A percentile compares a stretch with the other conserved stretches of the same genome.
Evolutionary conservation across 2,888 invertebrate species (phyloP).

Genomic region (Saturnia japonica): DNA sequence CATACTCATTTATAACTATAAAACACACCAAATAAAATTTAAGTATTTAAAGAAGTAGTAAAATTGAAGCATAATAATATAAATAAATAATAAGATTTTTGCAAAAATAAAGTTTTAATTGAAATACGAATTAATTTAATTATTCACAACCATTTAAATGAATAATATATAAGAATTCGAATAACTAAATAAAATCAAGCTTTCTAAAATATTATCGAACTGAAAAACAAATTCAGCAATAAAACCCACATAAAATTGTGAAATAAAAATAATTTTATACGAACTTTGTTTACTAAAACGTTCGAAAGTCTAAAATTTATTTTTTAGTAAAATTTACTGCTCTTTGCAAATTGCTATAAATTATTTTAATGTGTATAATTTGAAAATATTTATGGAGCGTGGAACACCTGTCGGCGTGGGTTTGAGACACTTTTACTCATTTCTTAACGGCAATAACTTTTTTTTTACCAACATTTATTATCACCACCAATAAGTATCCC

Average conservation of each 20-base stretch:
- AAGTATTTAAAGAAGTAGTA: too few species aligned
- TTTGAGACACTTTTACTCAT: conserved; percentile 19
- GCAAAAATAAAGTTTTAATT: too few species aligned
- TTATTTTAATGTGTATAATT: conserved; percentile 23
- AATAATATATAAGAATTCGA: too few species aligned
- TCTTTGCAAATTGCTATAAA: conserved; percentile 19
- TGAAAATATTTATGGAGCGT: conserved; percentile 21
- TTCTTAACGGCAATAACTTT: too few species aligned
- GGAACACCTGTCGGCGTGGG: conserved; percentile 18
- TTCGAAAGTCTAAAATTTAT: conserved; percentile 11
- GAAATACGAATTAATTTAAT: too few species aligned
- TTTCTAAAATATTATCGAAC: neutral
- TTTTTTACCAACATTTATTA: too few species aligned
- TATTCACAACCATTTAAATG: too few species aligned
- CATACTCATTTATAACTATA: too few species aligned
- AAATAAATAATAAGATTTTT: too few species aligned
- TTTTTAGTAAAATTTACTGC: conserved; percentile 19
- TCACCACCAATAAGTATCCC: too few species aligned
- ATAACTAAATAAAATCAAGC: neutral
- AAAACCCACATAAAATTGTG: neutral
- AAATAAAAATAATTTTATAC: conserved; percentile 11
- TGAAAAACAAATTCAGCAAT: neutral
- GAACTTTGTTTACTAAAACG: neutral
- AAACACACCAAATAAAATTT: too few species aligned
- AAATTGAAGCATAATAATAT: too few species aligned